These are phyloP conservation scores for Jacana jacana DNA, from an alignment of 2,113 vertebrate genomes.

Conservation along the genomic window DNA sequence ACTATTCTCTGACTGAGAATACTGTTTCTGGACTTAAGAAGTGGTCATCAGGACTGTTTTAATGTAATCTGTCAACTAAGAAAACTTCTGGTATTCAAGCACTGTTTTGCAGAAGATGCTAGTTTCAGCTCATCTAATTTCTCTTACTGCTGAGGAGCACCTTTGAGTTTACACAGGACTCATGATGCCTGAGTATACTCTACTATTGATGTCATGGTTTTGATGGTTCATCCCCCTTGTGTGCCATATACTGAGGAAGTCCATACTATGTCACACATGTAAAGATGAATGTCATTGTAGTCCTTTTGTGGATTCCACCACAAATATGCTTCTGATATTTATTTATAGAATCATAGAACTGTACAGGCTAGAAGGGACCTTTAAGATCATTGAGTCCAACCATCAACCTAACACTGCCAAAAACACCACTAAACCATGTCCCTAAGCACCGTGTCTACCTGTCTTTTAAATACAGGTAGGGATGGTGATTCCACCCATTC, in stretches of 20 bases:
- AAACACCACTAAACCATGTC: not conserved
- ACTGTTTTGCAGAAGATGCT: not conserved
- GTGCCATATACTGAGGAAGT: not conserved
- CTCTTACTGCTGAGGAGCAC: not conserved
- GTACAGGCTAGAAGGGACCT: not conserved
- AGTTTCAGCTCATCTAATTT: not conserved
- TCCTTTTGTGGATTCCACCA: not conserved
- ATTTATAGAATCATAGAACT: not conserved
- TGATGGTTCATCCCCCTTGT: not conserved
- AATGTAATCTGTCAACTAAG: not conserved
- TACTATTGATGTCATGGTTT: not conserved
- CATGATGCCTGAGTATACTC: not conserved
- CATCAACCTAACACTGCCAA: not conserved
- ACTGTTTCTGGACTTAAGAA: not conserved
- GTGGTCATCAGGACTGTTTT: not conserved
- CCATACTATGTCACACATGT: accelerated
- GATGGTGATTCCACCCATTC: not conserved
- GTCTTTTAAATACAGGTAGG: not conserved
- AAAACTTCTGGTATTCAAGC: not conserved
- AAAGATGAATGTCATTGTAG: not conserved
- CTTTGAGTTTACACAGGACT: not conserved
- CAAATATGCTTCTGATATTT: not conserved
- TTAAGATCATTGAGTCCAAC: not conserved
- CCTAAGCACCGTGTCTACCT: not conserved
- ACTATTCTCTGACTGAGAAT: not conserved